Evolutionary conservation across 1,140 invertebrate species (phyloP).

Genomic region (Brachionus sp.): DNA sequence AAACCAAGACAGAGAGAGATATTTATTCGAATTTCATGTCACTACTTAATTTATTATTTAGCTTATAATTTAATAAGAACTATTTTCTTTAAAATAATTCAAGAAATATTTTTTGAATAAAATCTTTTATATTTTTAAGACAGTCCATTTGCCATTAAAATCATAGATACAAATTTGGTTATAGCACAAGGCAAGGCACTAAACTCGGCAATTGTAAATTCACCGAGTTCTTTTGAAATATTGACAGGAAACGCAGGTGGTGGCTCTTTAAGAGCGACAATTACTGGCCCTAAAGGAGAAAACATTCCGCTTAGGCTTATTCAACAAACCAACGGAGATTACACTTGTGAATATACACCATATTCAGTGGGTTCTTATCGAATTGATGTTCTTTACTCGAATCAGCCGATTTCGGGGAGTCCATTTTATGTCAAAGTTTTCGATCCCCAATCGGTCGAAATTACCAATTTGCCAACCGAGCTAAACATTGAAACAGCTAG

Average conservation of each 20-base stretch:
- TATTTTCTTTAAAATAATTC: too few species aligned
- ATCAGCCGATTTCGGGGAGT: constrained; percentile 31
- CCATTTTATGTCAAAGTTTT: constrained; percentile 41
- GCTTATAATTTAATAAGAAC: too few species aligned
- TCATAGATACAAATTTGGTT: constrained; percentile 52
- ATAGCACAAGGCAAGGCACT: constrained; percentile 49
- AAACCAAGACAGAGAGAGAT: too few species aligned
- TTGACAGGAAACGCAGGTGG: constrained; percentile 25
- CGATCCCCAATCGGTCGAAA: constrained; percentile 12
- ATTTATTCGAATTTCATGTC: too few species aligned
- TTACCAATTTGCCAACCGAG: background rate
- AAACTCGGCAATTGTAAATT: constrained; percentile 47
- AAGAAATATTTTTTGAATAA: background rate
- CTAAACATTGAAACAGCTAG: background rate
- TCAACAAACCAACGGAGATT: constrained; percentile 31
- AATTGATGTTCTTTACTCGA: constrained; percentile 5
- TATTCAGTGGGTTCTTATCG: background rate
- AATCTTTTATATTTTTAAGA: background rate
- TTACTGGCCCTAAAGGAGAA: constrained; percentile 39
- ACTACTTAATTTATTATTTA: too few species aligned
- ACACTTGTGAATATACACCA: constrained; percentile 35
- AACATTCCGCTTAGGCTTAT: background rate
- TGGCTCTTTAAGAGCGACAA: constrained; percentile 7
- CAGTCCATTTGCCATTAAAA: constrained; percentile 54
- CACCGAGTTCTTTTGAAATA: constrained; percentile 45